phyloP scores from a whole-genome alignment of 2,113 vertebrate species.

The Atrichornis clamosus region DNA sequence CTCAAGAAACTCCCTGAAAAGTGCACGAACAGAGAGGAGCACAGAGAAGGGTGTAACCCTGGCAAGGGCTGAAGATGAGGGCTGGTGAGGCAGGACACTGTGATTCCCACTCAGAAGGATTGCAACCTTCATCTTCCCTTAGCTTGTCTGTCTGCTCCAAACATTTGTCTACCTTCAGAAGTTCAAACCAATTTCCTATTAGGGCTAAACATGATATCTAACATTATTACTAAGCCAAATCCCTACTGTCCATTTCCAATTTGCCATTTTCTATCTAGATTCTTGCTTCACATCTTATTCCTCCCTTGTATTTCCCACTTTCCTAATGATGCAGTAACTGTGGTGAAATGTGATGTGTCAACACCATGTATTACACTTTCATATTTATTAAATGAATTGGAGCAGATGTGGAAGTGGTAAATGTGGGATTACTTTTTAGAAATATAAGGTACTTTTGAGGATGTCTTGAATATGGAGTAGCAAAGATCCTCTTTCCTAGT shows the following conservation, averaged over 20 bases:
- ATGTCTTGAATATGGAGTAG: neutral
- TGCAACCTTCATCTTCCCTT: neutral
- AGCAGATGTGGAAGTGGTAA: neutral
- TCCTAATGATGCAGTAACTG: neutral
- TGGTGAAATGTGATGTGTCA: neutral
- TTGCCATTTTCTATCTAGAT: neutral
- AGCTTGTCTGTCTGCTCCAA: neutral
- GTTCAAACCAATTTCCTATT: neutral
- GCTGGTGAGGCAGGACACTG: neutral
- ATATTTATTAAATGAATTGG: neutral
- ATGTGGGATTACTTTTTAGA: neutral
- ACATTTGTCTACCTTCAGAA: neutral
- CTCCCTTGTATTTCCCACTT: neutral
- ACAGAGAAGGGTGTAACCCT: neutral
- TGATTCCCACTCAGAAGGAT: neutral
- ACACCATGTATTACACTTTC: neutral
- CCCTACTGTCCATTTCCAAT: neutral
- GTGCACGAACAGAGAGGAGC: accelerated
- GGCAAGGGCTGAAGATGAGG: neutral
- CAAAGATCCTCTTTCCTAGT: neutral
- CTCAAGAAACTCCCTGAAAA: neutral
- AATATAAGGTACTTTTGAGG: neutral
- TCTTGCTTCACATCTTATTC: neutral
- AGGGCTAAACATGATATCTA: neutral
- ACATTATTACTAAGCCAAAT: neutral